phyloP scores from a whole-genome alignment of 2,888 invertebrate genomes.

The Perizoma affinitatum region DNA sequence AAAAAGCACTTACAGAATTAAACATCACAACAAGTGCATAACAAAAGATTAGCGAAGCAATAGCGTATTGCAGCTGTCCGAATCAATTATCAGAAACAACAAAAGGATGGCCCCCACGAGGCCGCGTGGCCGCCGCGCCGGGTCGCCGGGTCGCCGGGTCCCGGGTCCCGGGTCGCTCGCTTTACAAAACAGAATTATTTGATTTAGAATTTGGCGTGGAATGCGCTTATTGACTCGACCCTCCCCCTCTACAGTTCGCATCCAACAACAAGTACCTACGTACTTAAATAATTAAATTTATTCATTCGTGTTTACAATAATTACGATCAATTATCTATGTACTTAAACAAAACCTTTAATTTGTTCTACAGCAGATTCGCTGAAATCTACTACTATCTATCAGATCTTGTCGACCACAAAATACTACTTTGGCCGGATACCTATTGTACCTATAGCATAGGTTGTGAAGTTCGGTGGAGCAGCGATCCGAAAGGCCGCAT shows the following conservation, averaged over 20 bases:
- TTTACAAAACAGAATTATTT: conserved; percentile 71
- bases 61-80: conserved; percentile 39
- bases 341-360: no score
- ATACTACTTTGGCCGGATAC: no score
- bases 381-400: no score
- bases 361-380: no score
- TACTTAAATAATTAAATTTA: neutral
- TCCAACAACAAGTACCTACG: neutral
- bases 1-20: conserved; percentile 1
- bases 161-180: conserved; percentile 58
- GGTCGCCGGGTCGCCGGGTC: conserved; percentile 52
- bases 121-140: neutral
- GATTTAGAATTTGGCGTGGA: conserved; percentile 78
- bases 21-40: conserved; percentile 17
- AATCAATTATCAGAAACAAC: conserved; percentile 41
- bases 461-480: no score
- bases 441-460: no score
- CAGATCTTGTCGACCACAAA: no score
- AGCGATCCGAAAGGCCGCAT: no score
- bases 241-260: conserved; percentile 25
- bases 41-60: conserved; percentile 24
- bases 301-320: no score
- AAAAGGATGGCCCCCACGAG: conserved; percentile 10
- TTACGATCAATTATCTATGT: no score
- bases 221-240: conserved; percentile 72